Conservation (phyloP, 2,797 vertebrate genomes). For the Cygnus olor region DNA sequence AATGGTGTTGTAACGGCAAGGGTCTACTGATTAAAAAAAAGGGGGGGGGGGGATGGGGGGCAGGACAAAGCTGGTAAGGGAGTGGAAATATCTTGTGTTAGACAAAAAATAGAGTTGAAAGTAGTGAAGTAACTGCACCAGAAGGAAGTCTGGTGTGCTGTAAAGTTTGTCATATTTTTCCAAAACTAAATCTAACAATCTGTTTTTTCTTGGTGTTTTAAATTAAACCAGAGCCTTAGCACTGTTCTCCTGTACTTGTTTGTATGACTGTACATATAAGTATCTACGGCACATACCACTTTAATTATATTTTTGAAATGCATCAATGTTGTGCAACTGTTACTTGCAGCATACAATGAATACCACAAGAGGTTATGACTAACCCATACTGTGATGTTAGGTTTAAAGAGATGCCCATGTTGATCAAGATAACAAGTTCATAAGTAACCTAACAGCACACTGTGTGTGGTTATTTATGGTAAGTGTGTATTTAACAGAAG, state of each 20-base stretch:
- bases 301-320: background rate
- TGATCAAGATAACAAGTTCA: background rate
- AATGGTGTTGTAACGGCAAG: background rate
- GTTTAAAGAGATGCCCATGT: background rate
- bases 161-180: background rate
- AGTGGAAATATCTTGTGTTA: background rate
- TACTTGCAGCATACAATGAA: background rate
- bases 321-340: background rate
- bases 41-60: too few relatives aligned
- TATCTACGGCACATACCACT: background rate
- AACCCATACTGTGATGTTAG: background rate
- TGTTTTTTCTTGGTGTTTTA: background rate
- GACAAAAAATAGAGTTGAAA: background rate
- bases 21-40: background rate
- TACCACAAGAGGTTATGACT: background rate
- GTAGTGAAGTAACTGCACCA: background rate
- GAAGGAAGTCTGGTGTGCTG: background rate
- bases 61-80: background rate
- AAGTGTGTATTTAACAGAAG: background rate
- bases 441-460: constrained; percentile 5
- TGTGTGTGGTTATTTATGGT: background rate
- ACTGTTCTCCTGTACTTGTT: background rate
- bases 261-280: background rate
- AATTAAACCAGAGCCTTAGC: background rate
- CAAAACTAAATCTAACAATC: background rate